Evolutionary conservation across 2,888 invertebrate genomes (phyloP), one percentile per base, ranked within the genome.

Genomic region (Drosophila affinis): DNA sequence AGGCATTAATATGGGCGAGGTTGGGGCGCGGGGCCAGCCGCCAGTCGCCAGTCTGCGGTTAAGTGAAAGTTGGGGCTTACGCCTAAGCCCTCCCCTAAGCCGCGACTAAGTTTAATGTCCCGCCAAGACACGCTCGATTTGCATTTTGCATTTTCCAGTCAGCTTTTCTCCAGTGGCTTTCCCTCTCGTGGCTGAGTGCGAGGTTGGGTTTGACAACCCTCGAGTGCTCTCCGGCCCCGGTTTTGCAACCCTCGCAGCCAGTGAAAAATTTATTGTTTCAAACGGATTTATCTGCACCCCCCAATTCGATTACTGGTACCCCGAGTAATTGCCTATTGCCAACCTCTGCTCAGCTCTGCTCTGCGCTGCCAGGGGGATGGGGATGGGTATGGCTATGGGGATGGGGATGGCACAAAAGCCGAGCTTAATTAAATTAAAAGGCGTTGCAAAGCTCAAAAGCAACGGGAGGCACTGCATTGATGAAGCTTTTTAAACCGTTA

Each of bases 61-160:
- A 79, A 84, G 87, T 84, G 83, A 84, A 87, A 84, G 79, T 84
- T 76, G 53, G 58, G 14, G 79, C 81, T 84, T 84, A 79, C 69
- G 75, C 54, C 52, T 67, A 56, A 67, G 67, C 67, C 65, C 39
- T 32, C 46, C 61, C 74, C 76, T 84, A 79, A 83, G 76, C 81
- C 71, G 53, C 56, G 72, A 76, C 82, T 78, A 72, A 82, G 76
- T 85, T 78, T 72, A 80, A 77, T 85, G 80, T 68, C 48, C 62
- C 78, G 27, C 18, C 54, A 44, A 68, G 79, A 76, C 70, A 68
- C 65, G 70, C 77, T 68, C 75, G 74, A 77, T 78, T 79, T 80
- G 82, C 85, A 87, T 85, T 84, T 84, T 65, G 80, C 77, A 78
- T 80, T 84, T 75, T 62, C 69, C 44, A 10, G 54, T 21, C 39